Evolutionary conservation across 2,113 vertebrate genomes (phyloP).

Genomic region (Stegostoma tigrinum): DNA sequence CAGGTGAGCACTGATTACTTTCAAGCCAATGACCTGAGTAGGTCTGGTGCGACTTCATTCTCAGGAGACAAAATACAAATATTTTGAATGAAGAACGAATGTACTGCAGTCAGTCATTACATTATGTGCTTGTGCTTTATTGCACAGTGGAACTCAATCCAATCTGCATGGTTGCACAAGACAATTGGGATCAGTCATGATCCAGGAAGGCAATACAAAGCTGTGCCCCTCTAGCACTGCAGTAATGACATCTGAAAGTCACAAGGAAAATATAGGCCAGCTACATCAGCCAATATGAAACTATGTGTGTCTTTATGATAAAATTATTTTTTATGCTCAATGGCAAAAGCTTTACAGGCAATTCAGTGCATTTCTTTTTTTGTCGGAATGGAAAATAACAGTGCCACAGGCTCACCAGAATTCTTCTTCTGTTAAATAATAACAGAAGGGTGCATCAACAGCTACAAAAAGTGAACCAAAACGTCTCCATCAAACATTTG

Average conservation of each 20-base stretch:
- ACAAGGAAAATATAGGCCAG: no score
- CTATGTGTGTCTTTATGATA: background rate
- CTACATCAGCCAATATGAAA: background rate
- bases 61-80: background rate
- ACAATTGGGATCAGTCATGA: conserved; percentile 4
- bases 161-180: background rate
- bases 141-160: background rate
- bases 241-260: background rate
- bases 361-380: background rate
- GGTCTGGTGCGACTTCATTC: background rate
- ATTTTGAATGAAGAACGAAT: background rate
- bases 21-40: background rate
- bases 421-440: background rate
- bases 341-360: background rate
- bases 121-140: background rate
- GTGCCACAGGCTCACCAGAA: background rate
- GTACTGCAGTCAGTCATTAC: background rate
- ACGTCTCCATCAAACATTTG: background rate
- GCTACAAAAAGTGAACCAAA: background rate
- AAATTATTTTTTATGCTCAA: background rate
- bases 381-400: background rate
- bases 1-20: background rate
- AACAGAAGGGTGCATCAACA: background rate
- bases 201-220: background rate
- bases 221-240: background rate